Evolutionary conservation across 2,113 vertebrate genomes (phyloP), one percentile per base, ranked within the genome.

Genomic region (Nothoprocta perdicaria): DNA sequence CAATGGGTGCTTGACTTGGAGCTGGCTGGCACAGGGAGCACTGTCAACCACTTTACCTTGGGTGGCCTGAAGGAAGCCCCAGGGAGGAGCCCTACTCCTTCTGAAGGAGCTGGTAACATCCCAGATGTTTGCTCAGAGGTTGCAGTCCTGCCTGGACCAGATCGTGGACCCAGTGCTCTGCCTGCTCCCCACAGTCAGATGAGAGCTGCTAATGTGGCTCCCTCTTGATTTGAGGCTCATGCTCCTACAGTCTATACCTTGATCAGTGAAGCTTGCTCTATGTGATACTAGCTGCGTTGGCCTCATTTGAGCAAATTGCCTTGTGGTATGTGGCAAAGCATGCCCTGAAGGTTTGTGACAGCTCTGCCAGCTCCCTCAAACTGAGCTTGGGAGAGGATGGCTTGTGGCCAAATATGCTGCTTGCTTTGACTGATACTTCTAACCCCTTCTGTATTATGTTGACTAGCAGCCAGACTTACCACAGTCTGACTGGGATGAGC

Each of bases 401-500:
- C 68, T 60, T 10, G 50, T 79, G 88, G 31, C 72, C 78, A 40
- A 19, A 27, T 45, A 6, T 79, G 38, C 63, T 62, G 26, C 65
- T 86, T 58, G n/a, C 52, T 81, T 68, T 60, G 40, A 26, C 77
- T 48, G 38, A 17, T 41, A 5, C 74, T 88, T 76, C 86, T 91
- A 90, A 78, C 86, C 73, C 88, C 74, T 62, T 81, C 61, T 61
- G 26, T 74, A 19, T 62, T 68, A 1, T 4, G 2, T 40, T 38
- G 1, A 18, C 10, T 5, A 11, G 63, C 43, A 71, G 85, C 79
- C 52, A 48, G 31, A 12, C 57, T 80, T 58, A 19, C 48, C 35
- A 23, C 0, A 0, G 58, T 50, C 21, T 29, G 1, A 35, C 3
- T 33, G 0, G 67, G 35, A 2, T 61, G 43, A 1, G 35, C 3